Evolutionary conservation across 2,797 vertebrate species (phyloP), one percentile per base, ranked within the genome.

Genomic region (Sarcophilus harrisii): DNA sequence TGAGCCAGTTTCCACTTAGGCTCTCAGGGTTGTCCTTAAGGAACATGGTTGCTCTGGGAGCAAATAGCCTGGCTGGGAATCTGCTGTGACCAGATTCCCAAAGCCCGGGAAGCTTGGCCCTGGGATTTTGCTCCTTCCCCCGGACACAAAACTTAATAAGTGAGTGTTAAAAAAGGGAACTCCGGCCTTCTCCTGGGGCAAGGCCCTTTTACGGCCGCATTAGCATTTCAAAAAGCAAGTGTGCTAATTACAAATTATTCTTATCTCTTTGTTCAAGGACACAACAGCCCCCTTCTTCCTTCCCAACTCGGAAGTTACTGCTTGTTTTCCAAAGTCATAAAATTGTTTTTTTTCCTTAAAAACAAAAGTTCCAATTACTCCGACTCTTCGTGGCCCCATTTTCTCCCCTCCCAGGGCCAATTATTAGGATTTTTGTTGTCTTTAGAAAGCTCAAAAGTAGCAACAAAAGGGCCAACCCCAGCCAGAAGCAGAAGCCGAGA

Each of bases 161-260:
- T 87, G 10, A 87, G 49, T 90, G 52, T 94, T 94, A 97, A 98
- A 89, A 94, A 93, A 38, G 91, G 94, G 93, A 95, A 92, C 58
- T 24, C 32, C 2, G 14, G 32, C 92, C 91, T 6, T 1, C 60
- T 96, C n/a, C 57, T 96, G 92, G 98, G 96, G 93, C 96, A 97
- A 97, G 91, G 90, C 49, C 92, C 38, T 73, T 90, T 57, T 58
- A 95, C 89, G 45, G n/a, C 94, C 90, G n/a, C 95, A 94, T 96
- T 97, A 97, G 92, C 58, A 14, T 96, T 96, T 97, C 95, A 92
- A 97, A 96, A 81, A 96, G 92, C 54, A 38, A 66, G 8, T 28
- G 58, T 49, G 58, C 29, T 57, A 73, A 95, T 73, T 96, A 90
- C 89, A 96, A 96, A 90, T 28, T 16, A 91, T 12, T 30, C 13